Conservation (phyloP, 2,797 vertebrate genomes). For the Danio albolineatus region DNA sequence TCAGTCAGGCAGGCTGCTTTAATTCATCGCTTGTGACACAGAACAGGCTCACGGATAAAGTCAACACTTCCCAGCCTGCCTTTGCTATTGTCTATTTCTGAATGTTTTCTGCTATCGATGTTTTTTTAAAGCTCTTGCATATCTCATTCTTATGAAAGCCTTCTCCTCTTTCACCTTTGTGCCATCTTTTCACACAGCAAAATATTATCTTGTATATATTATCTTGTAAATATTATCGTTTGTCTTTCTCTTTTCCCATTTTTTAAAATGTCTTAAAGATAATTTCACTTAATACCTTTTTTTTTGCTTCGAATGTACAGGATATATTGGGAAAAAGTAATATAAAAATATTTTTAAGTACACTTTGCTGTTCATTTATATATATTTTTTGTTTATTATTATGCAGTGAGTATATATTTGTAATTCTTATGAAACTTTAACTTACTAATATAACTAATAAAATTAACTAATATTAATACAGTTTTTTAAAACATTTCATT, state of each 20-base stretch:
- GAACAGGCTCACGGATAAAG: constrained; percentile 38
- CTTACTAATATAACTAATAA: too few relatives aligned
- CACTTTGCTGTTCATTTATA: too few relatives aligned
- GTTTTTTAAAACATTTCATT: too few relatives aligned
- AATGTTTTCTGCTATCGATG: constrained; percentile 13
- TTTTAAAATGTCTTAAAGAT: too few relatives aligned
- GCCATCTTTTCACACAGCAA: not conserved
- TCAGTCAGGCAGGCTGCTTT: constrained; percentile 53
- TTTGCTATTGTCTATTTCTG: constrained; percentile 35
- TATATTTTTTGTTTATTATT: too few relatives aligned
- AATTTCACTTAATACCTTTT: too few relatives aligned
- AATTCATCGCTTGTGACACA: constrained; percentile 71
- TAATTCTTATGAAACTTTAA: too few relatives aligned
- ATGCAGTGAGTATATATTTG: too few relatives aligned
- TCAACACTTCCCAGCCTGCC: constrained; percentile 22
- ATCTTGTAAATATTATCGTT: not conserved
- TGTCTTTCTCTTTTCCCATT: not conserved
- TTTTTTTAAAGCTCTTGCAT: constrained; percentile 6
- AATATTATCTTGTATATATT: not conserved
- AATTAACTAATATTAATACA: too few relatives aligned
- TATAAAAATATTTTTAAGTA: too few relatives aligned
- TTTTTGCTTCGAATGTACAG: too few relatives aligned
- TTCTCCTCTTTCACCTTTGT: constrained; percentile 5
- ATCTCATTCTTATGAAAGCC: not conserved
- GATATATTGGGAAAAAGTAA: too few relatives aligned